Base-by-base conservation (phyloP, 1,140 invertebrate species). In the Drosophila triauraria region DNA sequence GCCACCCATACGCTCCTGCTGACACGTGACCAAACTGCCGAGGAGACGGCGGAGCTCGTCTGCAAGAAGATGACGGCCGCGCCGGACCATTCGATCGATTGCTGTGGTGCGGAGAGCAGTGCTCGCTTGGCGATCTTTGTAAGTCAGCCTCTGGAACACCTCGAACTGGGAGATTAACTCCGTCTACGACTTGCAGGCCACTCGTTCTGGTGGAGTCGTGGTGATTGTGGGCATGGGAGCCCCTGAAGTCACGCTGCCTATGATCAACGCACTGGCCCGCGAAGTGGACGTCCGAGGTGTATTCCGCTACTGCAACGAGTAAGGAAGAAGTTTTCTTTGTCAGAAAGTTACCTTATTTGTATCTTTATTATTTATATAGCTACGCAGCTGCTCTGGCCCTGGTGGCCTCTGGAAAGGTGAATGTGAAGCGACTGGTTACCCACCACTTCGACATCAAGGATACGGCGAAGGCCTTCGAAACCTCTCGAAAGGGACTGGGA, bases 271-370 rank as follows among this genome's bases (percentile, higher is more conserved):
- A 1, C 93, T 97, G 10, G 93, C 95, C 0, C 93, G 96, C 67
- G 98, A 99, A 94, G 96, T 99, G 7, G 97, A 99, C 91, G 97
- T 99, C 62, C 94, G 95, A 84, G 98, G 98, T 38, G 95, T 97
- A 27, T 99, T 99, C 93, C 95, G 98, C 93, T 99, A 99, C 92
- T 96, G 94, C 50, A 98, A 99, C 93, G 97, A 97, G 91, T 92
- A 53, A 90, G 79, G 65, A 2, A 15, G 8, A 27, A 27, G 32
- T 10, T 3, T 35, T 35, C 32, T 3, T 3, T 35, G 2, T 35
- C 8, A 9, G 9, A 32, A 32, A 5, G 5, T 30, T 30, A 32
- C 32, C 32, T 10, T 10, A 35, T 0, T 9, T 10, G 9, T 35
- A 35, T 35, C 32, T 35, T 9, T 32, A 9, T 10, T 12, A 35